Evolutionary conservation across 2,113 vertebrate species (phyloP).

Genomic region (Nycticebus coucang): DNA sequence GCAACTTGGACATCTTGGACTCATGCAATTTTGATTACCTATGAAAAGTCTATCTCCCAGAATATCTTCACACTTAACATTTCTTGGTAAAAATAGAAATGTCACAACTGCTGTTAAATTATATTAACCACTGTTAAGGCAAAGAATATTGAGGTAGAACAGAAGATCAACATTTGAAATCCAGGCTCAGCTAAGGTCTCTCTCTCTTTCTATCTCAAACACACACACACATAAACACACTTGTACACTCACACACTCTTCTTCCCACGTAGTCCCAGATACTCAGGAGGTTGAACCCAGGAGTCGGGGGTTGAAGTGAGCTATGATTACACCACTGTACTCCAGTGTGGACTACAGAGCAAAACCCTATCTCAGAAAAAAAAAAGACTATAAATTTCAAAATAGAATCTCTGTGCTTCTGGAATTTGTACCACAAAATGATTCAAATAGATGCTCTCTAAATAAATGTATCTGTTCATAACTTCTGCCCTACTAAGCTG

Average conservation of each 20-base stretch:
- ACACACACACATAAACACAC: not conserved
- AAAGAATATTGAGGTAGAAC: not conserved
- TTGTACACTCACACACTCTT: not conserved
- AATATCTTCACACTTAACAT: conserved; percentile 66
- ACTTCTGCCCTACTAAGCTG: not conserved
- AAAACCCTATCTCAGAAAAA: too few species aligned
- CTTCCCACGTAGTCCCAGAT: not conserved
- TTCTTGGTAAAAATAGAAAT: conserved; percentile 69
- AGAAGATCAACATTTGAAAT: conserved; percentile 42
- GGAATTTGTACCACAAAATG: not conserved
- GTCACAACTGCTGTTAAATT: conserved; percentile 59
- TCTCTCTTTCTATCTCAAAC: not conserved
- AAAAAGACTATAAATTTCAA: not conserved
- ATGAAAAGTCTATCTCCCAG: conserved; percentile 55
- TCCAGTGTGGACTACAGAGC: too few species aligned
- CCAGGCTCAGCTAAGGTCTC: not conserved
- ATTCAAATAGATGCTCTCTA: not conserved
- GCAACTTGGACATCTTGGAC: conserved; percentile 51
- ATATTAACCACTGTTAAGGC: conserved; percentile 10
- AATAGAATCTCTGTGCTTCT: not conserved
- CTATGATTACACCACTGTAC: too few species aligned
- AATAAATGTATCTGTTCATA: not conserved
- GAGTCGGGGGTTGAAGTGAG: too few species aligned
- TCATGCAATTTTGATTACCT: conserved; percentile 75
- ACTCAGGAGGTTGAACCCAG: too few species aligned